A percentile compares a stretch with the other conserved stretches of the same genome.
Evolutionary conservation across 2,113 vertebrate species (phyloP).

Genomic region (Bubo blakistoni): DNA sequence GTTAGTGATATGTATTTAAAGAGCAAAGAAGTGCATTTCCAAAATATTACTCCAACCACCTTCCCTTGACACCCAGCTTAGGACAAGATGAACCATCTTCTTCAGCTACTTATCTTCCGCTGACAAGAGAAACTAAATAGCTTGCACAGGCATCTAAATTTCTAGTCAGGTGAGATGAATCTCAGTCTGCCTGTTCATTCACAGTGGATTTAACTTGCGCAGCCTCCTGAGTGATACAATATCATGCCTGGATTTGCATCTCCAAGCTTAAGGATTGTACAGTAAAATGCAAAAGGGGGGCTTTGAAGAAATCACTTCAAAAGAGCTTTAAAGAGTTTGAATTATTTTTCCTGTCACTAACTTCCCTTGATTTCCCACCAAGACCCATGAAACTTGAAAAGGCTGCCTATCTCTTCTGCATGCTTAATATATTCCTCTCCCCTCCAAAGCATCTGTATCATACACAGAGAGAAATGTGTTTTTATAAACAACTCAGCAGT

Average conservation of each 20-base stretch:
- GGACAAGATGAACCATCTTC: background rate
- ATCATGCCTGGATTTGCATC: conserved; percentile 15
- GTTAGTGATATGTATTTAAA: background rate
- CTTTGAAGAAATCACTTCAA: conserved; percentile 39
- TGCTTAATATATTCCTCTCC: conserved; percentile 37
- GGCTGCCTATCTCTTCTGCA: background rate
- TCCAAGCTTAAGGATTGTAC: background rate
- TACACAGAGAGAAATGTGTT: conserved; percentile 1
- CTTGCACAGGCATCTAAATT: background rate
- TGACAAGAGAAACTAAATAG: background rate
- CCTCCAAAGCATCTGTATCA: conserved; percentile 8
- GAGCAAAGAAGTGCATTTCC: background rate
- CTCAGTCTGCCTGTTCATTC: background rate
- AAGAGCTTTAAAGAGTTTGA: conserved; percentile 32
- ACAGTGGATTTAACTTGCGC: background rate
- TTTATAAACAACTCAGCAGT: conserved; percentile 36
- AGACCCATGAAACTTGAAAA: conserved; percentile 40
- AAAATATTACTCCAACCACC: background rate
- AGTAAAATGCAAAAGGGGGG: background rate
- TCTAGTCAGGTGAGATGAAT: background rate
- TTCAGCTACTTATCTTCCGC: background rate
- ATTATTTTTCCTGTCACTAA: conserved; percentile 22
- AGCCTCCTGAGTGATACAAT: background rate
- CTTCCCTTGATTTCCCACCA: conserved; percentile 42
- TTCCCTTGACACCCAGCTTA: background rate